A percentile compares a stretch with the other conserved stretches of the same genome.
phyloP scores from a whole-genome alignment of 2,113 vertebrate species.

The Nanorana parkeri region DNA sequence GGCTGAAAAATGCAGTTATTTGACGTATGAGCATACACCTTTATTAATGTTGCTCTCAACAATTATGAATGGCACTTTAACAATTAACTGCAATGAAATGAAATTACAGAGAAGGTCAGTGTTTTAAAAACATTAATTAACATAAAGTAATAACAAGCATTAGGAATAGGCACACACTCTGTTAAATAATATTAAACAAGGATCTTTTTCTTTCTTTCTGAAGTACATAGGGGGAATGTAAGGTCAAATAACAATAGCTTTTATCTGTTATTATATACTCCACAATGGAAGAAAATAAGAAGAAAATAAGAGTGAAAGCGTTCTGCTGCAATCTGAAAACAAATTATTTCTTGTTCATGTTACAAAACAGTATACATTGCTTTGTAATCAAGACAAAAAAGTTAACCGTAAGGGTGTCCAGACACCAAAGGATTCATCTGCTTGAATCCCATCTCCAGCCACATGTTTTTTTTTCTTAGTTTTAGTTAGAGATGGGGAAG shows the following conservation, averaged over 20 bases:
- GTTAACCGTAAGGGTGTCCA: too few relatives aligned
- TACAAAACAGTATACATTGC: too few relatives aligned
- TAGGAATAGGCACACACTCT: slow-evolving; percentile 1
- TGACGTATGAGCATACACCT: slow-evolving; percentile 8
- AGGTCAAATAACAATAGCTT: background rate
- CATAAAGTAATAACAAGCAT: slow-evolving; percentile 19
- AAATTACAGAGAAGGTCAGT: slow-evolving; percentile 7
- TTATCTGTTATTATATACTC: background rate
- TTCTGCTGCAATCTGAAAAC: too few relatives aligned
- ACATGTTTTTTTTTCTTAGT: too few relatives aligned
- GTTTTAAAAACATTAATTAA: slow-evolving; percentile 33
- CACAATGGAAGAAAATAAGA: background rate
- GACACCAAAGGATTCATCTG: too few relatives aligned
- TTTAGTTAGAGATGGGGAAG: too few relatives aligned
- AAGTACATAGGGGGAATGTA: background rate
- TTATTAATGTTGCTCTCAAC: slow-evolving; percentile 24
- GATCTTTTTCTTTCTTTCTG: background rate
- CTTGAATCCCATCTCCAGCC: too few relatives aligned
- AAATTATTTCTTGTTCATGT: too few relatives aligned
- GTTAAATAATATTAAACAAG: background rate
- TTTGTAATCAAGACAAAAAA: too few relatives aligned
- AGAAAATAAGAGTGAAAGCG: background rate
- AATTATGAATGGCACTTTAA: slow-evolving; percentile 36
- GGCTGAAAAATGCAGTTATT: slow-evolving; percentile 29
- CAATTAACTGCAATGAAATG: slow-evolving; percentile 20